These are phyloP conservation scores for Okapia johnstoni DNA, from an alignment of 2,113 vertebrate species.

Conservation along the genomic window DNA sequence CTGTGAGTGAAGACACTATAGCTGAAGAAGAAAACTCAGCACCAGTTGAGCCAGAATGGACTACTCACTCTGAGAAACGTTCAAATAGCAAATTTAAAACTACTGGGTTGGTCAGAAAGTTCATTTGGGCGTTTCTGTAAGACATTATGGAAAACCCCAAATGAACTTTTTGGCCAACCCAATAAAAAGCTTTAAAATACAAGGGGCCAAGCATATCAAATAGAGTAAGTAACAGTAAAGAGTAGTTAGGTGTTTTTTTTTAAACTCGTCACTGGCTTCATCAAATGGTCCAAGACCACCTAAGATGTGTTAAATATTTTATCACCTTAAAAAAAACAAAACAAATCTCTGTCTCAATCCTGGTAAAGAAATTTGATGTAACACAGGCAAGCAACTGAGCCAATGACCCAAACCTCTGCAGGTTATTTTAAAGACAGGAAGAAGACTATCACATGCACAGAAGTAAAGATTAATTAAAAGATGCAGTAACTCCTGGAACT, in stretches of 20 bases:
- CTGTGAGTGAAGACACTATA: rapidly evolving
- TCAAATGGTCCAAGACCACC: background rate
- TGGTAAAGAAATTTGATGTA: background rate
- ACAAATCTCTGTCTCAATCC: background rate
- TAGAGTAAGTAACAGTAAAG: background rate
- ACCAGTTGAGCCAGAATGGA: background rate
- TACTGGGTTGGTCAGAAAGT: background rate
- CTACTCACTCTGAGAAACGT: background rate
- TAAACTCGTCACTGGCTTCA: background rate
- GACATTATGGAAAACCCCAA: background rate
- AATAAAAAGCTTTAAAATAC: background rate
- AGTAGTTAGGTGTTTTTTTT: background rate
- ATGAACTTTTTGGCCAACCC: background rate
- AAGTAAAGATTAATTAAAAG: background rate
- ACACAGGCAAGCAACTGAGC: background rate
- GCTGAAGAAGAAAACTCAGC: background rate
- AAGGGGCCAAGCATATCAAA: background rate
- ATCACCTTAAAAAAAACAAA: background rate
- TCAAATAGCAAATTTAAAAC: background rate
- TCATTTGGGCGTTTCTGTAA: background rate
- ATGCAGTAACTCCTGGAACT: background rate
- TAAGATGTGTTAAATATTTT: background rate
- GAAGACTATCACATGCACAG: background rate
- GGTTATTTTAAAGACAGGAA: background rate
- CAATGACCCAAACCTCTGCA: background rate